Evolutionary conservation across 2,888 invertebrate genomes (phyloP), one percentile per base, ranked within the genome.

Genomic region (Macaria liturata): DNA sequence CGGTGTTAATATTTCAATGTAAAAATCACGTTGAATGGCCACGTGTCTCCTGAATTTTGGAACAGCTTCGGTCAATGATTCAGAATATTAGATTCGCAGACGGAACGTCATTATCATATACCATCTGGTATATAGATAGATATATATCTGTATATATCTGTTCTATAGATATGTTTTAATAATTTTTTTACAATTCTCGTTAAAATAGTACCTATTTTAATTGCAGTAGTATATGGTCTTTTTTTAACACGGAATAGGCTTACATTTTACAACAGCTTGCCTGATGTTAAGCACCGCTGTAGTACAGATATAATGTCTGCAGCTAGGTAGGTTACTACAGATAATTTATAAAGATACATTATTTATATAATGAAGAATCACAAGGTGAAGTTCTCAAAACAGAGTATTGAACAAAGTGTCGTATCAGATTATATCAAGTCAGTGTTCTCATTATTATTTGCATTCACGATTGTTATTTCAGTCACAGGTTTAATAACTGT

Each of bases 11-110:
- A 42, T 32, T 64, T 64, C 54, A 68, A 64, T 30, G 30, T 39
- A 9, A 60, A 48, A 51, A 55, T 67, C 74, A 76, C 74, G 75
- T 74, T 74, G 67, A 49, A 9, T 9, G 49, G 61, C 61, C 70
- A 71, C 72, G 75, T 72, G 71, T 46, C 30, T 56, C 44, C 39
- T 52, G 49, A 48, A 44, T 50, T 66, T 62, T 49, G 50, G 54
- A 55, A 45, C 55, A 32, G 39, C 32, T 61, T 54, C 64, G 66
- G 50, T 67, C 65, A 68, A 61, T 68, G 65, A 67, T 66, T 68
- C 65, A 66, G 51, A 63, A 61, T 59, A 63, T 51, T 48, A 59
- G 37, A 58, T 57, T 61, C 47, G 37, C 57, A 55, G 62, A 61
- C 56, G 49, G 32, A 59, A 58, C 61, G 57, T 66, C 62, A 66